Percentiles rank a stretch among this genome's conserved stretches.
phyloP scores from a whole-genome alignment of 2,888 invertebrate species.

The Cyaniris semiargus region DNA sequence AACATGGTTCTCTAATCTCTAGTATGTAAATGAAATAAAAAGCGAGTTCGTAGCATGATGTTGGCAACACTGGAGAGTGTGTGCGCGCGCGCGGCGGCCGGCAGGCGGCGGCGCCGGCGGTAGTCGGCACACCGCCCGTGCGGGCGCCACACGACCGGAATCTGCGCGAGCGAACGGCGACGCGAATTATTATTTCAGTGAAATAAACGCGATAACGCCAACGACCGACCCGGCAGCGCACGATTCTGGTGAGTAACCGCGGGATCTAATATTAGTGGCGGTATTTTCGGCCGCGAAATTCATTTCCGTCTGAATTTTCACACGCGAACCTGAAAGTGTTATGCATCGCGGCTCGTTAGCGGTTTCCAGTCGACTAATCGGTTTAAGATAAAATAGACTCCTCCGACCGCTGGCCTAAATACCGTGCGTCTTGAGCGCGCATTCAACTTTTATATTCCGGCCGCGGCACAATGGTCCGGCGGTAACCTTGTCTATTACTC shows the following conservation, averaged over 20 bases:
- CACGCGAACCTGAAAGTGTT: constrained; percentile 57
- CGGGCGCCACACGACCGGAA: constrained; percentile 80
- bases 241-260: constrained; percentile 72
- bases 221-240: constrained; percentile 66
- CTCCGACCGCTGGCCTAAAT: constrained; percentile 65
- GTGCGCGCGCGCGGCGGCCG: constrained; percentile 52
- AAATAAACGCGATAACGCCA: constrained; percentile 68
- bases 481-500: neutral
- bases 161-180: constrained; percentile 73
- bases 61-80: constrained; percentile 31
- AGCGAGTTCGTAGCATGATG: neutral
- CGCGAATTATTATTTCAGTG: constrained; percentile 67
- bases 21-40: no score
- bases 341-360: constrained; percentile 44
- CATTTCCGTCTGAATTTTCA: constrained; percentile 42
- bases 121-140: constrained; percentile 80
- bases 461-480: constrained; percentile 16
- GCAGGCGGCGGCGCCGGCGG: constrained; percentile 55
- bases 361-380: constrained; percentile 55
- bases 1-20: no score
- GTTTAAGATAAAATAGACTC: constrained; percentile 63
- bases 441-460: constrained; percentile 1
- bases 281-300: constrained; percentile 61
- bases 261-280: constrained; percentile 59
- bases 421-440: constrained; percentile 47